Percentiles rank a stretch among this genome's conserved stretches.
Conservation (phyloP, 2,888 invertebrate species). For the Diaphora mendica region DNA sequence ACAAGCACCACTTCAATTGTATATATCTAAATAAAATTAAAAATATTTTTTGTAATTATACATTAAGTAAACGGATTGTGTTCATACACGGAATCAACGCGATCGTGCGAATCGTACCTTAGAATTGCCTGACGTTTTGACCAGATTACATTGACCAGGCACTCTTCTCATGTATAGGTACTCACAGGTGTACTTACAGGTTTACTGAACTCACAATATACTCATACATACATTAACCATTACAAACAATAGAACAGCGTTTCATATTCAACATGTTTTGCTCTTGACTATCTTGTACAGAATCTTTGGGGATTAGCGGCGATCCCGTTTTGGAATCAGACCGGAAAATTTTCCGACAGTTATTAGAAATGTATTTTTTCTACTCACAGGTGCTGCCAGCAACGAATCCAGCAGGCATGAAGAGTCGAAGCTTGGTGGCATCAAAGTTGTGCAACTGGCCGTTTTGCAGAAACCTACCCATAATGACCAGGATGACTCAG, state of each 20-base stretch:
- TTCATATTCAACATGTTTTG: not conserved
- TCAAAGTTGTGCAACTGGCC: constrained; percentile 80
- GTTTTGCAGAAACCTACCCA: constrained; percentile 76
- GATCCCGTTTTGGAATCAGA: not conserved
- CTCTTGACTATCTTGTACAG: not conserved
- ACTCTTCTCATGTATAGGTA: too few species aligned
- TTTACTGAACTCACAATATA: not conserved
- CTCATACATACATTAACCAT: not conserved
- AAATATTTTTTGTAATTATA: too few species aligned
- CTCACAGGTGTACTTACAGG: too few species aligned
- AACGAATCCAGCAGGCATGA: constrained; percentile 58
- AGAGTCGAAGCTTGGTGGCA: constrained; percentile 68
- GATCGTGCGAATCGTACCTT: too few species aligned
- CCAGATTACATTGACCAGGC: too few species aligned
- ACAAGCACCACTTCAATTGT: too few species aligned
- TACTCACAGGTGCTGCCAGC: constrained; percentile 45
- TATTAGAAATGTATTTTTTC: constrained; percentile 3
- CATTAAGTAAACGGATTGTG: too few species aligned
- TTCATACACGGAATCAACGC: too few species aligned
- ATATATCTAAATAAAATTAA: too few species aligned
- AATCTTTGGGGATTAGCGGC: not conserved
- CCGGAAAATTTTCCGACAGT: not conserved
- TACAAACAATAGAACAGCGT: not conserved
- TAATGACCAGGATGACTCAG: constrained; percentile 77
- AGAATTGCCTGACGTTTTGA: too few species aligned